Conservation (phyloP, 1,140 invertebrate genomes). For the Coenobita brevimanus region DNA sequence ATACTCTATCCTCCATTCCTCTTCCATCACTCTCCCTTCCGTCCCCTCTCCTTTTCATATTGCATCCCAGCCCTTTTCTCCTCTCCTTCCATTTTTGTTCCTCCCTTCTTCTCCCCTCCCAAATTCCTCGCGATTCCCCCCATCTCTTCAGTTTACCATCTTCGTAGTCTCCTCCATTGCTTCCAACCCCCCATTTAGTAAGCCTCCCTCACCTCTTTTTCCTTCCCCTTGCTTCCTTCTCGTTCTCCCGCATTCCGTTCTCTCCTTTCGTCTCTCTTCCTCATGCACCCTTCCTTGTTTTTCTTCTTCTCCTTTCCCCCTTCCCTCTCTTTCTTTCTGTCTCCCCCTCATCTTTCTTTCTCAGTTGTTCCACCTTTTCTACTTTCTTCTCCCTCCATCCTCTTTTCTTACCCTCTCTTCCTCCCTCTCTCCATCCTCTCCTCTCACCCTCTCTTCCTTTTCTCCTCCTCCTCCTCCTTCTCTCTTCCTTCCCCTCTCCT, state of each 20-base stretch:
- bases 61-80: no score
- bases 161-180: not conserved
- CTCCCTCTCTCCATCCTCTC: not conserved
- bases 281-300: not conserved
- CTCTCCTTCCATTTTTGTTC: no score
- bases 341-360: no score
- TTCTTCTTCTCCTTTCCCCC: not conserved
- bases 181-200: not conserved
- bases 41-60: no score
- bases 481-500: not conserved
- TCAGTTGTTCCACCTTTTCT: no score
- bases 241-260: not conserved
- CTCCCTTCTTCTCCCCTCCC: no score
- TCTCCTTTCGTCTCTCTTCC: not conserved
- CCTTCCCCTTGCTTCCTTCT: not conserved
- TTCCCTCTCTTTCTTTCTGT: slow-evolving; percentile 4
- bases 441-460: not conserved
- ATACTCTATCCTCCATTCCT: no score
- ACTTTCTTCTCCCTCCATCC: no score
- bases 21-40: no score
- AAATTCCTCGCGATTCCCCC: no score
- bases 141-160: not conserved
- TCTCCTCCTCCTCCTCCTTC: not conserved
- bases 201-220: no score
- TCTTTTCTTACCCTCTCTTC: no score